phyloP scores from a whole-genome alignment of 2,113 vertebrate species.

The Myanophis thanlyinensis region DNA sequence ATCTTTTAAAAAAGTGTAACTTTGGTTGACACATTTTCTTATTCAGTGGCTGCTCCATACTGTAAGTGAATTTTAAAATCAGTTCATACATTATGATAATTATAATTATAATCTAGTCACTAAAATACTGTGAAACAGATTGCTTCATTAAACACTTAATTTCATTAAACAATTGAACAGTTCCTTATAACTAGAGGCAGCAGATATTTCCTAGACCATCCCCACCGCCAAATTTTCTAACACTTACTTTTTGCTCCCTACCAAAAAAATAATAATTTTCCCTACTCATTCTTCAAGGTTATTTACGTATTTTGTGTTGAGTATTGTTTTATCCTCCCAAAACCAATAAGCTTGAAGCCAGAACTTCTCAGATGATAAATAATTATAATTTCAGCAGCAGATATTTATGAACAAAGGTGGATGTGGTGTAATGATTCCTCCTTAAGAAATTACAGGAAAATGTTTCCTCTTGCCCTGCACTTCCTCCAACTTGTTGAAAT shows the following conservation, averaged over 20 bases:
- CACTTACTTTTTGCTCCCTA: neutral
- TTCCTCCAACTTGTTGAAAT: neutral
- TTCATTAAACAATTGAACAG: neutral
- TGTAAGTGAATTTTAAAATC: neutral
- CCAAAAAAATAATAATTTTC: neutral
- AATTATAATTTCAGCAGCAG: neutral
- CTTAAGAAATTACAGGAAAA: neutral
- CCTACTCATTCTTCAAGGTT: neutral
- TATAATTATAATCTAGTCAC: neutral
- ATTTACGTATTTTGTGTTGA: neutral
- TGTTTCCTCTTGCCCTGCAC: neutral
- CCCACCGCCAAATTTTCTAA: neutral
- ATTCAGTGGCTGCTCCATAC: neutral
- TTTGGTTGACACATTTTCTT: neutral
- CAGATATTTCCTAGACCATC: neutral
- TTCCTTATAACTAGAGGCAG: neutral
- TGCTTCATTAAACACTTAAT: neutral
- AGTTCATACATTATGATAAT: neutral
- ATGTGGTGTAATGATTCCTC: neutral
- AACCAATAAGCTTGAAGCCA: neutral
- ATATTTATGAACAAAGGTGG: neutral
- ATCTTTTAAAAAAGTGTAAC: neutral
- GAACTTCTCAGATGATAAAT: neutral
- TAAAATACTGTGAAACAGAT: neutral
- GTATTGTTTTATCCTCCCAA: neutral